Conservation (phyloP, 2,797 vertebrate genomes). For the Threskiornis aethiopicus region DNA sequence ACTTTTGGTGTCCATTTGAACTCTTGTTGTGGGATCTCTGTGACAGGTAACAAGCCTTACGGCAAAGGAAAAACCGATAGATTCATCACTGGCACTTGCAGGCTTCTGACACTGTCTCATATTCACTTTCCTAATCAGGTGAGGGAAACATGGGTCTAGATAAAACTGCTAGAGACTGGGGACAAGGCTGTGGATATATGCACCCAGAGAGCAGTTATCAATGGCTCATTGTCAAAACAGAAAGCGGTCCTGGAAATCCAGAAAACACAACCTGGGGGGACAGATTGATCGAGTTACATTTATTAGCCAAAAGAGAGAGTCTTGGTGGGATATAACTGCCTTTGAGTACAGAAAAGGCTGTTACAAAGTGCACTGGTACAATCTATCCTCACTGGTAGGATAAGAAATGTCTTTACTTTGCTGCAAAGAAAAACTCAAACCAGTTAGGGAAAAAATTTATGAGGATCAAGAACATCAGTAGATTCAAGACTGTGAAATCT, state of each 20-base stretch:
- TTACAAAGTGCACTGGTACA: not conserved
- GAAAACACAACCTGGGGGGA: constrained; percentile 3
- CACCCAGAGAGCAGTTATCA: constrained; percentile 48
- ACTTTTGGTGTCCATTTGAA: constrained; percentile 18
- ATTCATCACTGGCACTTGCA: constrained; percentile 48
- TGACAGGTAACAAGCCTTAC: constrained; percentile 4
- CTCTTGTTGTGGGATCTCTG: not conserved
- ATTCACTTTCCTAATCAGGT: constrained; percentile 60
- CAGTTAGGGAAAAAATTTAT: not conserved
- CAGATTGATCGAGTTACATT: constrained; percentile 41
- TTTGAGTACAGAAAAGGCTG: not conserved
- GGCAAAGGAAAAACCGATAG: constrained; percentile 45
- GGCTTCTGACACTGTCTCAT: constrained; percentile 35
- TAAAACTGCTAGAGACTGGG: constrained; percentile 7
- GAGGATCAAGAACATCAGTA: not conserved
- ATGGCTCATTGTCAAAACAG: constrained; percentile 48
- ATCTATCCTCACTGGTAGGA: not conserved
- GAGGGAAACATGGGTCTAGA: constrained; percentile 45
- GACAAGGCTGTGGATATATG: constrained; percentile 10
- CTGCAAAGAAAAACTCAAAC: not conserved
- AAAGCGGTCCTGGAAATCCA: not conserved
- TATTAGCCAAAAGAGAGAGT: constrained; percentile 32
- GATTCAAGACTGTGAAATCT: constrained; percentile 14
- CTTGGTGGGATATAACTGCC: constrained; percentile 8
- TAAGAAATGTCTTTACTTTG: not conserved